Evolutionary conservation across 2,888 invertebrate genomes (phyloP).

Genomic region (Alviniconcha strummeri): DNA sequence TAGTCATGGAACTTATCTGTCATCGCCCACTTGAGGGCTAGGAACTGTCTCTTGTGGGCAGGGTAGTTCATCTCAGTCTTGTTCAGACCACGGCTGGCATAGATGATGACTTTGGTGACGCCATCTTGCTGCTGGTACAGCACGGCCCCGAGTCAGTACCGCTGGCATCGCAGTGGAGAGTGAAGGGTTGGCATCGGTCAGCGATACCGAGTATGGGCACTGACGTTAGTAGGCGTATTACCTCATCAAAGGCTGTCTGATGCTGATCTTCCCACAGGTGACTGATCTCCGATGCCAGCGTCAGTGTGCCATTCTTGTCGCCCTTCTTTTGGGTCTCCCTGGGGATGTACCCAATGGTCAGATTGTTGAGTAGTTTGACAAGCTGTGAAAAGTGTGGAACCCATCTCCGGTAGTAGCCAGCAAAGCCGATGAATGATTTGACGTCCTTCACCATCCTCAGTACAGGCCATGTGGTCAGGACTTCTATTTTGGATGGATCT

Average conservation of each 20-base stretch:
- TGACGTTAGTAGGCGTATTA: slow-evolving; percentile 1
- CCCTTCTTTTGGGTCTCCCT: too few species aligned
- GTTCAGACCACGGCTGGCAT: slow-evolving; percentile 38
- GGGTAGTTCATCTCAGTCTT: slow-evolving; percentile 39
- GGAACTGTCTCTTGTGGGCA: slow-evolving; percentile 41
- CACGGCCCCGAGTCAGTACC: slow-evolving; percentile 38
- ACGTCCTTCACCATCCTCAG: background rate
- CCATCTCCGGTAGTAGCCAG: slow-evolving; percentile 24
- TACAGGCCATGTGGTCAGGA: slow-evolving; percentile 7
- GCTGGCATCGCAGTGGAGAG: slow-evolving; percentile 41
- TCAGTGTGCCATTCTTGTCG: too few species aligned
- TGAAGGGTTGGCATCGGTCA: slow-evolving; percentile 34
- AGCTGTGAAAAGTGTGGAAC: background rate
- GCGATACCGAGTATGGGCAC: slow-evolving; percentile 3
- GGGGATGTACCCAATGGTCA: too few species aligned
- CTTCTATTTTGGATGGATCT: background rate
- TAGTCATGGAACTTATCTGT: slow-evolving; percentile 36
- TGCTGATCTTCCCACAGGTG: too few species aligned
- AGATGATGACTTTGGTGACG: slow-evolving; percentile 33
- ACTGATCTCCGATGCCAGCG: too few species aligned
- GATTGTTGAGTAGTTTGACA: slow-evolving; percentile 16
- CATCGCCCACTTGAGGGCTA: slow-evolving; percentile 41
- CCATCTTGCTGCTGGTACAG: slow-evolving; percentile 37
- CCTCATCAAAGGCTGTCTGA: slow-evolving; percentile 12
- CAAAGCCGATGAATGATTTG: slow-evolving; percentile 21